A percentile compares a stretch with the other conserved stretches of the same genome.
These are phyloP conservation scores for Tetraodon nigroviridis DNA, from an alignment of 2,113 vertebrate genomes.

Conservation along the genomic window DNA sequence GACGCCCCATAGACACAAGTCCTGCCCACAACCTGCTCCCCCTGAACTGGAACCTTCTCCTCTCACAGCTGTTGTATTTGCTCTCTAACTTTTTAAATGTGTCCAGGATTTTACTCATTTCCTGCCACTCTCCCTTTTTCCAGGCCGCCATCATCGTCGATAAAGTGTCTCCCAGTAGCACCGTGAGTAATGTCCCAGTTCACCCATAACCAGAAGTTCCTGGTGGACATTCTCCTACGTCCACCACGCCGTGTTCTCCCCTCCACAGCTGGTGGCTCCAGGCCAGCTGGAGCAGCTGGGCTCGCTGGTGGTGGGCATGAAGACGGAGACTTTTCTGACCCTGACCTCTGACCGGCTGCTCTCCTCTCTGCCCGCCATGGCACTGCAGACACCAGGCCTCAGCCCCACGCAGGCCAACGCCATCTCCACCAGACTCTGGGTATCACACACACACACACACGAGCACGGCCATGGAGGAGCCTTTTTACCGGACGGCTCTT, in stretches of 20 bases:
- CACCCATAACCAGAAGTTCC: not conserved
- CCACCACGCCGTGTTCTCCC: not conserved
- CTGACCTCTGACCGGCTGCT: constrained; percentile 65
- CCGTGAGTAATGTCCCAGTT: constrained; percentile 61
- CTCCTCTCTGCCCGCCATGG: constrained; percentile 58
- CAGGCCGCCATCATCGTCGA: constrained; percentile 73
- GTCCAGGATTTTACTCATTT: not conserved
- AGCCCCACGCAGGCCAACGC: constrained; percentile 62
- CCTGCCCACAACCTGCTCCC: constrained; percentile 2
- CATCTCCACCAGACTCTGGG: constrained; percentile 75
- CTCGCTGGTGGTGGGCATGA: constrained; percentile 67
- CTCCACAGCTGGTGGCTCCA: constrained; percentile 45
- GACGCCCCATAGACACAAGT: not conserved
- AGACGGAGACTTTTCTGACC: constrained; percentile 59
- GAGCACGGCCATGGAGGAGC: not conserved
- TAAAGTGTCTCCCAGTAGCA: constrained; percentile 59
- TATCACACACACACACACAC: constrained; percentile 33
- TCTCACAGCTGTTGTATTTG: constrained; percentile 37
- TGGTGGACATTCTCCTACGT: not conserved
- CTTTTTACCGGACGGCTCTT: not conserved
- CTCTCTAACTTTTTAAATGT: not conserved
- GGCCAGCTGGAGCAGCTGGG: constrained; percentile 65
- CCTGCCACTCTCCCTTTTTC: constrained; percentile 23
- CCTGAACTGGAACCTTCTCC: constrained; percentile 9
- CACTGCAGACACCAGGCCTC: constrained; percentile 42